phyloP scores from a whole-genome alignment of 2,888 invertebrate species.

The Nipponacmea schrenckii region DNA sequence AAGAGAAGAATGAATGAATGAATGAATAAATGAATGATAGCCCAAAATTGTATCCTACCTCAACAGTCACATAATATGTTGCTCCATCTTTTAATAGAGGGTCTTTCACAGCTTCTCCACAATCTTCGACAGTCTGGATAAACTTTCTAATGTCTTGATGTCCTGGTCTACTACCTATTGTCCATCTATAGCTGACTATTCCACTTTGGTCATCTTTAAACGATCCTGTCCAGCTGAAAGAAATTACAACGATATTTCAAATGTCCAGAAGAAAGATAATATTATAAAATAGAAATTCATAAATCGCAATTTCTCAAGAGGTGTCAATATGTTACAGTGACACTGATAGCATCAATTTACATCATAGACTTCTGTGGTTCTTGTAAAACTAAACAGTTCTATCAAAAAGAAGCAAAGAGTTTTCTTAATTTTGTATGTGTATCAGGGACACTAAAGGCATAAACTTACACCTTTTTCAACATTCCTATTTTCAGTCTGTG shows the following conservation, averaged over 20 bases:
- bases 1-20: no score
- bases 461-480: no score
- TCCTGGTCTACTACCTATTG: conserved; percentile 28
- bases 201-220: conserved; percentile 28
- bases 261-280: not conserved
- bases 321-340: no score
- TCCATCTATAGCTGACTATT: conserved; percentile 18
- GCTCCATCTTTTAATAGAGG: conserved; percentile 23
- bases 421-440: no score
- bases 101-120: conserved; percentile 8
- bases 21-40: not conserved
- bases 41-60: conserved; percentile 11
- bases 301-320: no score
- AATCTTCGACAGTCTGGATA: conserved; percentile 2
- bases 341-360: no score
- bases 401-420: no score
- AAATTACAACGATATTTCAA: not conserved
- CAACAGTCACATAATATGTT: conserved; percentile 30
- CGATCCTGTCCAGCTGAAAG: conserved; percentile 28
- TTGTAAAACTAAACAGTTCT: no score
- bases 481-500: no score
- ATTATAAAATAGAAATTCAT: no score
- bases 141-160: conserved; percentile 22
- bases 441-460: no score
- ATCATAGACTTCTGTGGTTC: no score